phyloP scores from a whole-genome alignment of 2,797 vertebrate genomes.

The Protosalanx chinensis region DNA sequence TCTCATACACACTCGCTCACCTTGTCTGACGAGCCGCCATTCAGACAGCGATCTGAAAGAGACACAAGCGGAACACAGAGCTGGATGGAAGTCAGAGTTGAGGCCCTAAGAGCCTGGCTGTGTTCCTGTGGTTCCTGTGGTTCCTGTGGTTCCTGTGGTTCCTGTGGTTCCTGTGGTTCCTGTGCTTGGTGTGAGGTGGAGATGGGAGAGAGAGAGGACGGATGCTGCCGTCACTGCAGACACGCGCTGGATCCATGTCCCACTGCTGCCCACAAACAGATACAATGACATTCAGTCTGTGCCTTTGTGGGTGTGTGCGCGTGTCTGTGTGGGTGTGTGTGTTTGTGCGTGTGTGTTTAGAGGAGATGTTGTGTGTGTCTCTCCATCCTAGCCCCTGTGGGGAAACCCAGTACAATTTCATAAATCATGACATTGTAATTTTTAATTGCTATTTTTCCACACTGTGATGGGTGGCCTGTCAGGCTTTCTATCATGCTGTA shows the following conservation, averaged over 20 bases:
- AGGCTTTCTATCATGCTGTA: conserved; percentile 1
- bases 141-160: neutral
- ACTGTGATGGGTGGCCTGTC: conserved; percentile 42
- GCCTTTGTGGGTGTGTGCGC: neutral
- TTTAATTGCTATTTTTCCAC: conserved; percentile 65
- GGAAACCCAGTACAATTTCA: conserved; percentile 56
- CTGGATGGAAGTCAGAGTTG: conserved; percentile 42
- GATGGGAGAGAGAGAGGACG: no score
- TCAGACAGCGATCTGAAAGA: neutral
- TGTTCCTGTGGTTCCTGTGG: conserved; percentile 23
- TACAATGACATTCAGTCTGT: neutral
- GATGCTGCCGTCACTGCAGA: neutral
- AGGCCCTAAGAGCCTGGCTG: conserved; percentile 41
- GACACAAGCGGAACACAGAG: neutral
- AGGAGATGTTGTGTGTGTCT: conserved; percentile 27
- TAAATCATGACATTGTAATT: conserved; percentile 62
- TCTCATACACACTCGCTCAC: neutral
- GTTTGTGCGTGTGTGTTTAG: conserved; percentile 11
- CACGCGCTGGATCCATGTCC: neutral
- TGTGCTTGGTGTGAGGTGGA: no score
- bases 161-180: conserved; percentile 14
- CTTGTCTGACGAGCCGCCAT: neutral
- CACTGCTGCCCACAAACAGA: neutral
- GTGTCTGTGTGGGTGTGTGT: conserved; percentile 21
- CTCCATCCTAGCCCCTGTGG: conserved; percentile 49